Evolutionary conservation across 2,113 vertebrate genomes (phyloP).

Genomic region (Camelus dromedarius): DNA sequence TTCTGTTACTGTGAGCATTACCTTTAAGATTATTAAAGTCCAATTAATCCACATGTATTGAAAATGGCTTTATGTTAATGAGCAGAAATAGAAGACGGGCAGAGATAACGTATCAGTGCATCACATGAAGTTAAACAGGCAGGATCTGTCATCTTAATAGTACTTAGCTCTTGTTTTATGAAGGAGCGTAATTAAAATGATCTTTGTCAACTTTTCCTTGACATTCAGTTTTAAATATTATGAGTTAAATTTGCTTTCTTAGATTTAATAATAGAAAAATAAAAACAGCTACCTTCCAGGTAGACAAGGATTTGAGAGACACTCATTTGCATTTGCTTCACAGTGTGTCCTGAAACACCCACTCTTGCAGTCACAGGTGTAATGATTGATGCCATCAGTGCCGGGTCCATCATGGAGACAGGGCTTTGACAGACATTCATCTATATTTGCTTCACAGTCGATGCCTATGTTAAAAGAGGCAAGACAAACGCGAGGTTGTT

Average conservation of each 20-base stretch:
- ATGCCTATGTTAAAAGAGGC: slow-evolving; percentile 83
- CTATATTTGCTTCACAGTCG: slow-evolving; percentile 87
- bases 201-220: slow-evolving; percentile 81
- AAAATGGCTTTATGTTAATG: slow-evolving; percentile 85
- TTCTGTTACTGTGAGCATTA: slow-evolving; percentile 64
- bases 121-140: slow-evolving; percentile 85
- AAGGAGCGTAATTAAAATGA: slow-evolving; percentile 86
- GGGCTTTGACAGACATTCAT: slow-evolving; percentile 89
- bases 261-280: slow-evolving; percentile 77
- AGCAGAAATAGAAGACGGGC: slow-evolving; percentile 85
- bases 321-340: slow-evolving; percentile 90
- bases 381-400: slow-evolving; percentile 86
- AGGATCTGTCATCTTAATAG: slow-evolving; percentile 85
- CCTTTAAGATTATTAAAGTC: slow-evolving; percentile 83
- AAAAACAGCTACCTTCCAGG: slow-evolving; percentile 89
- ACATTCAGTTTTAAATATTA: slow-evolving; percentile 79
- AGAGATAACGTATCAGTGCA: slow-evolving; percentile 84
- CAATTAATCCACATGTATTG: slow-evolving; percentile 84
- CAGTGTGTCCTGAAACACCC: slow-evolving; percentile 88
- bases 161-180: slow-evolving; percentile 75
- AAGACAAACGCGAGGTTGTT: neutral
- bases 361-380: slow-evolving; percentile 87
- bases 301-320: slow-evolving; percentile 90
- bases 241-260: slow-evolving; percentile 68
- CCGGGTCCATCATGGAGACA: slow-evolving; percentile 89